Base-by-base conservation (phyloP, 2,888 invertebrate genomes). In the Rhagium mordax region DNA sequence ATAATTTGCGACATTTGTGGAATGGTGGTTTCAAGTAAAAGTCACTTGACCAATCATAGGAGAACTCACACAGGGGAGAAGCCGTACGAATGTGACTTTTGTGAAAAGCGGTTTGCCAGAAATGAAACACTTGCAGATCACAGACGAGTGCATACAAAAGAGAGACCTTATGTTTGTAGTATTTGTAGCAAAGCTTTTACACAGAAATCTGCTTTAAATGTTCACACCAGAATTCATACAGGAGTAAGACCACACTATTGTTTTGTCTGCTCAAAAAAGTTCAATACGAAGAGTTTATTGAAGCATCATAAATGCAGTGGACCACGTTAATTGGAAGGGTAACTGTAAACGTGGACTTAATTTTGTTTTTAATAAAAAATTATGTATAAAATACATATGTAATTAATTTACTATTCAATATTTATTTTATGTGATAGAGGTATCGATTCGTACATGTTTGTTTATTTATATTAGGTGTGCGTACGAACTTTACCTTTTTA, bases 101-200 rank as follows among this genome's bases (percentile, higher is more conserved):
- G 79, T 65, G 75, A 65, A 0, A 76, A 79, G 61, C 15, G 48
- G 3, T 77, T 78, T 59, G 65, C 47, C 16, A 75, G 41, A 10
- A 67, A 70, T 5, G 21, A 59, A 57, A 33, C 29, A 8, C 64
- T 77, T 6, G 41, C 47, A 57, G 60, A 62, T 47, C 77, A 90
- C 75, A 88, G 89, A 88, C 80, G 88, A 0, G 89, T 88, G 60
- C 90, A 90, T 72, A 90, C 89, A n/a, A 89, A 89, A 0, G 89
- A 89, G 29, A 89, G 88, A 74, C 82, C 83, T 2, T 81, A 78
- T 53, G 33, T 55, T 13, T 81, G 84, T 29, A 74, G 61, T 2
- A 24, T 72, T 20, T 81, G 91, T 74, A 89, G 89, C 0, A 90
- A 89, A 74, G 89, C 89, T 47, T 89, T 91, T 78, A 88, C 90